Conservation (phyloP, 2,888 invertebrate species). For the Sphinx pinastri region DNA sequence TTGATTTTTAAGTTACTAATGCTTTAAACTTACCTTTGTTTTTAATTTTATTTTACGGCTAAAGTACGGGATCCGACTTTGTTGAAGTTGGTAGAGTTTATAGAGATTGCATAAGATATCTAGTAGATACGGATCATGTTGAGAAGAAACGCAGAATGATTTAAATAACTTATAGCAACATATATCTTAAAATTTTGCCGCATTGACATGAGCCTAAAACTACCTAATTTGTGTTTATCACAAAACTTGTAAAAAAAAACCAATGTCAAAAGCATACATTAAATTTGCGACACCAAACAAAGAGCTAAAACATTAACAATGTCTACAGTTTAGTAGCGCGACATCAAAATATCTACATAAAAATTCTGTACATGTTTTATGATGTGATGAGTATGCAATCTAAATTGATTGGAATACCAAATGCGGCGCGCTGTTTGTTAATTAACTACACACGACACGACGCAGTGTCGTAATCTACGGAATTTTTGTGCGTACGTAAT, state of each 20-base stretch:
- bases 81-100: too few relatives aligned
- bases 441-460: conserved; percentile 44
- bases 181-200: neutral
- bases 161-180: neutral
- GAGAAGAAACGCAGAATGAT: neutral
- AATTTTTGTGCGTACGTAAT: conserved; percentile 32
- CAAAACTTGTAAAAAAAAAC: neutral
- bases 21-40: too few relatives aligned
- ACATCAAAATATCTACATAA: conserved; percentile 29
- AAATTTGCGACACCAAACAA: neutral
- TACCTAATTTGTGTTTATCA: neutral
- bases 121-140: neutral
- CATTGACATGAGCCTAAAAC: neutral
- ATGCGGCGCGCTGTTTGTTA: conserved; percentile 49
- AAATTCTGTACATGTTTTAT: conserved; percentile 49
- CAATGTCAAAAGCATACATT: too few relatives aligned
- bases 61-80: too few relatives aligned
- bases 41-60: too few relatives aligned
- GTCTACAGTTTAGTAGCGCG: neutral
- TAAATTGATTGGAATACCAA: conserved; percentile 56
- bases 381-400: conserved; percentile 49
- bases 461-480: conserved; percentile 38
- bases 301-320: neutral
- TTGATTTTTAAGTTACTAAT: neutral
- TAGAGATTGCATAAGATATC: too few relatives aligned